Evolutionary conservation across 2,113 vertebrate genomes (phyloP).

Genomic region (Seriola rivoliana): DNA sequence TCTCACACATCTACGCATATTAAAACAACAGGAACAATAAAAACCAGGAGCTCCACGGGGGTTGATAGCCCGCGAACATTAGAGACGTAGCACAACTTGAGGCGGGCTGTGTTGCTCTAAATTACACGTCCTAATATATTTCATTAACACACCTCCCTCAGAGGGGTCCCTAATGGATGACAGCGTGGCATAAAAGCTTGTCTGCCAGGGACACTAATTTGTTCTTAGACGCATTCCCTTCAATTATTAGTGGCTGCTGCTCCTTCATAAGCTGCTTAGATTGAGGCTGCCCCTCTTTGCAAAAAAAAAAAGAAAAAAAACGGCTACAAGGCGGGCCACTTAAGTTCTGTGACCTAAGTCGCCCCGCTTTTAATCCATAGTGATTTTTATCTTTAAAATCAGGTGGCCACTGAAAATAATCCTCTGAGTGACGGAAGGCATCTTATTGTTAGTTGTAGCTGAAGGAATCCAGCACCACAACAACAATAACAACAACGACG

Average conservation of each 20-base stretch:
- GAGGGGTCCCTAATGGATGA: slow-evolving; percentile 76
- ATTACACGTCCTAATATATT: slow-evolving; percentile 80
- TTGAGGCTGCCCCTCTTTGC: slow-evolving; percentile 66
- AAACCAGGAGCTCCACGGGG: slow-evolving; percentile 46
- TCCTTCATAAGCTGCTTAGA: slow-evolving; percentile 73
- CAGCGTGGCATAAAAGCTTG: slow-evolving; percentile 71
- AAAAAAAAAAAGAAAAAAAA: slow-evolving; percentile 54
- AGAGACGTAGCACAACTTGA: slow-evolving; percentile 49
- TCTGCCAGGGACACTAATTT: slow-evolving; percentile 72
- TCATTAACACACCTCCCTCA: slow-evolving; percentile 79
- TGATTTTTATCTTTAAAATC: slow-evolving; percentile 72
- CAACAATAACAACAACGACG: background rate
- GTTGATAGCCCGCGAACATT: slow-evolving; percentile 57
- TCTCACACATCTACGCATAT: slow-evolving; percentile 60
- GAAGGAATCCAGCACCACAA: slow-evolving; percentile 8
- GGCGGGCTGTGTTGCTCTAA: slow-evolving; percentile 68
- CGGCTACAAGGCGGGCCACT: slow-evolving; percentile 65
- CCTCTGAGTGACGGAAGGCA: slow-evolving; percentile 46
- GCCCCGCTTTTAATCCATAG: slow-evolving; percentile 62
- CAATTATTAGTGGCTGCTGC: slow-evolving; percentile 74
- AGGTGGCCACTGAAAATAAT: slow-evolving; percentile 67
- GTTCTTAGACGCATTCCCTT: slow-evolving; percentile 76
- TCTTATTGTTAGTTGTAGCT: slow-evolving; percentile 53
- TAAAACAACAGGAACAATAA: slow-evolving; percentile 73
- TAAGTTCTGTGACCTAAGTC: slow-evolving; percentile 68